Evolutionary conservation across 2,113 vertebrate species (phyloP).

Genomic region (Proterorhinus semilunaris): DNA sequence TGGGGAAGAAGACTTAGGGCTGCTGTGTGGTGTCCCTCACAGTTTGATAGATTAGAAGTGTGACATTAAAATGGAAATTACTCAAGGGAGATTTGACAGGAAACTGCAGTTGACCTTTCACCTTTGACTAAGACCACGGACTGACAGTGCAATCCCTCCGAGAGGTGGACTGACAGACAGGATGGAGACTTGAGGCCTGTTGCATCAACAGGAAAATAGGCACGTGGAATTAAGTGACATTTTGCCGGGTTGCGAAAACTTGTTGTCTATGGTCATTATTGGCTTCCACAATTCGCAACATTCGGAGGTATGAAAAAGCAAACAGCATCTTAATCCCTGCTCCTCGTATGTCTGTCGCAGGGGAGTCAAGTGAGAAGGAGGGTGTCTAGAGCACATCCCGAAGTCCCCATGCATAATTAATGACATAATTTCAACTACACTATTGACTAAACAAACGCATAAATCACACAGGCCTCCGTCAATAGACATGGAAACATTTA

Average conservation of each 20-base stretch:
- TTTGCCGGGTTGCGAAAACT: neutral
- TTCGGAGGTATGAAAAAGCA: neutral
- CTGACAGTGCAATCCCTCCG: slow-evolving; percentile 87
- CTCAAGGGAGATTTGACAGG: slow-evolving; percentile 88
- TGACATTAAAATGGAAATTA: slow-evolving; percentile 99
- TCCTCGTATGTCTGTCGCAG: slow-evolving; percentile 81
- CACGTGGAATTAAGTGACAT: neutral
- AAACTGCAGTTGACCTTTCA: slow-evolving; percentile 79
- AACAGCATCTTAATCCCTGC: slow-evolving; percentile 84
- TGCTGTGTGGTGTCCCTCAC: slow-evolving; percentile 91
- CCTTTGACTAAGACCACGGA: slow-evolving; percentile 86
- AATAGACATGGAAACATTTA: slow-evolving; percentile 98
- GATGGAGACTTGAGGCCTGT: slow-evolving; percentile 49
- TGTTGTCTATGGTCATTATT: neutral
- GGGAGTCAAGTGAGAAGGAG: slow-evolving; percentile 61
- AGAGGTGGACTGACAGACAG: slow-evolving; percentile 61
- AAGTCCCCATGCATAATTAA: slow-evolving; percentile 98
- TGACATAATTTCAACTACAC: slow-evolving; percentile 98
- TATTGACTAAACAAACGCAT: slow-evolving; percentile 99
- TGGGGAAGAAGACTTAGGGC: slow-evolving; percentile 88
- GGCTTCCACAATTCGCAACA: neutral
- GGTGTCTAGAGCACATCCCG: slow-evolving; percentile 84
- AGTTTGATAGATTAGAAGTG: slow-evolving; percentile 95
- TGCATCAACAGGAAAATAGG: neutral
- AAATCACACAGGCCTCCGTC: slow-evolving; percentile 92